Evolutionary conservation across 2,113 vertebrate species (phyloP).

Genomic region (Copsychus sechellarum): DNA sequence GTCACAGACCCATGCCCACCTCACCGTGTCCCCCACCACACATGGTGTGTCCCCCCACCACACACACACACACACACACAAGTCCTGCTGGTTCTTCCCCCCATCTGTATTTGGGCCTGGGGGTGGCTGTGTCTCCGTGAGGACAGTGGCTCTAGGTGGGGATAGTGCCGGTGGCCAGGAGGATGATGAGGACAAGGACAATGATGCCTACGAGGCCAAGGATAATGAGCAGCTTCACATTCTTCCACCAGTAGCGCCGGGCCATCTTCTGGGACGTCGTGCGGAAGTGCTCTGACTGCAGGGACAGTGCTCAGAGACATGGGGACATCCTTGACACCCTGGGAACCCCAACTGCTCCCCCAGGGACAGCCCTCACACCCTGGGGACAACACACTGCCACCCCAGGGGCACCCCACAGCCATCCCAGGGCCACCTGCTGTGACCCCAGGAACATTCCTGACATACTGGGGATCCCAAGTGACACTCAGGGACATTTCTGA

Average conservation of each 20-base stretch:
- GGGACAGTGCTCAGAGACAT: rapidly evolving
- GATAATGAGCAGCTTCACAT: conserved; percentile 85
- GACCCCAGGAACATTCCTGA: too few species aligned
- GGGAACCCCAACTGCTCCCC: not conserved
- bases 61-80: not conserved
- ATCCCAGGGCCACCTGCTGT: too few species aligned
- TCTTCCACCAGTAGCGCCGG: conserved; percentile 94
- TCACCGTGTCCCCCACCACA: too few species aligned
- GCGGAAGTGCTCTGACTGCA: conserved; percentile 91
- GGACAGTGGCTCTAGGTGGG: conserved; percentile 54
- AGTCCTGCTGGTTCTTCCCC: not conserved
- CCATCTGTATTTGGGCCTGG: not conserved
- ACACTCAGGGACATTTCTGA: not conserved
- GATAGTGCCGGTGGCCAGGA: conserved; percentile 85
- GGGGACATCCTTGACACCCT: not conserved
- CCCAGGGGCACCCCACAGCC: not conserved
- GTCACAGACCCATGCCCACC: too few species aligned
- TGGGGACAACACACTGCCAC: not conserved
- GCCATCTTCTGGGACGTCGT: conserved; percentile 91
- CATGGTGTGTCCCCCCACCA: not conserved
- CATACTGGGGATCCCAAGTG: not conserved
- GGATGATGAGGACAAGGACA: conserved; percentile 85
- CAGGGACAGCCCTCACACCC: not conserved
- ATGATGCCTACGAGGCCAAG: conserved; percentile 83
- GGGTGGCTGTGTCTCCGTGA: not conserved